A percentile compares a stretch with the other conserved stretches of the same genome.
Evolutionary conservation across 2,113 vertebrate species (phyloP).

Genomic region (Anser cygnoides): DNA sequence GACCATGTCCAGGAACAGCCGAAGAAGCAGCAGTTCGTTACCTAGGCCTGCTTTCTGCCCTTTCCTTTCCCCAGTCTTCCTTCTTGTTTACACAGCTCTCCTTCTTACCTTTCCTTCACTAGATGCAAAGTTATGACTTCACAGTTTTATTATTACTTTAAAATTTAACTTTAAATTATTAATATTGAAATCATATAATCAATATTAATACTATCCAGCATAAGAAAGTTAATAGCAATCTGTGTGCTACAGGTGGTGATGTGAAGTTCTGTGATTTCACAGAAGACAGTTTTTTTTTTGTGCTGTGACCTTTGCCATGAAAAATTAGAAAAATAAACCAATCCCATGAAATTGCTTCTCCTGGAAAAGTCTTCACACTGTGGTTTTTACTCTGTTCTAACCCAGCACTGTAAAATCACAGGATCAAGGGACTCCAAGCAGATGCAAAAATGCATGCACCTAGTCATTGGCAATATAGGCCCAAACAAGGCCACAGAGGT

Average conservation of each 20-base stretch:
- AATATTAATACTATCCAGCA: neutral
- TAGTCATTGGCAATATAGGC: accelerated
- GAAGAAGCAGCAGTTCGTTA: neutral
- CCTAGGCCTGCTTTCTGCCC: neutral
- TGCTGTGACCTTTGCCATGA: neutral
- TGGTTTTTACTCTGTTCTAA: neutral
- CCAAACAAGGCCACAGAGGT: neutral
- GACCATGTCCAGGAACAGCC: neutral
- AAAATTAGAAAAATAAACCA: neutral
- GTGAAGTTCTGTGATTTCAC: neutral
- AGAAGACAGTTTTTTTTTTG: neutral
- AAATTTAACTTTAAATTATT: neutral
- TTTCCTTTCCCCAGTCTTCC: neutral
- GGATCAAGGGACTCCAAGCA: neutral
- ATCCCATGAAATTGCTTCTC: neutral
- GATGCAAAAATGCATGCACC: accelerated
- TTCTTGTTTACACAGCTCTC: neutral
- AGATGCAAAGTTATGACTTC: neutral
- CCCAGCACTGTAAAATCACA: neutral
- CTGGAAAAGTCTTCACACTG: neutral
- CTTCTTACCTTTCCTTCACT: neutral
- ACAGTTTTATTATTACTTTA: neutral
- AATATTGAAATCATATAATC: neutral
- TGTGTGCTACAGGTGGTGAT: neutral
- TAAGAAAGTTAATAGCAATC: neutral